Evolutionary conservation across 1,140 invertebrate species (phyloP).

Genomic region (Pemphigus obesinymphae): DNA sequence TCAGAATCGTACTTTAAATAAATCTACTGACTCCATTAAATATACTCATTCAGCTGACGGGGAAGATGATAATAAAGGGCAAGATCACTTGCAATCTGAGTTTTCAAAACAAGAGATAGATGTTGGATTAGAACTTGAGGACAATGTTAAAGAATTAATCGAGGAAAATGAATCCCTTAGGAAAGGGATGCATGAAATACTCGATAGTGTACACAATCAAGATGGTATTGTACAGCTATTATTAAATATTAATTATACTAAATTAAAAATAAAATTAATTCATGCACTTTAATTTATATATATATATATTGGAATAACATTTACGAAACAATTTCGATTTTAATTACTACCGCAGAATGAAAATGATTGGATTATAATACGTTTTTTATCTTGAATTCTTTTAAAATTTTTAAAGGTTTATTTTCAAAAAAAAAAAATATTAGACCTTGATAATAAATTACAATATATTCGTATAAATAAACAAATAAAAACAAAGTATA

Average conservation of each 20-base stretch:
- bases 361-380: too few species aligned
- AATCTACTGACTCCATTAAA: conserved; percentile 2
- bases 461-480: too few species aligned
- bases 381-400: too few species aligned
- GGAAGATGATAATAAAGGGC: background rate
- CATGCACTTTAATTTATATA: too few species aligned
- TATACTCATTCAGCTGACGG: background rate
- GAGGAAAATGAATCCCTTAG: conserved; percentile 69
- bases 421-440: too few species aligned
- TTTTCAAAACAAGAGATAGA: conserved; percentile 14
- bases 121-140: conserved; percentile 47
- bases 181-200: conserved; percentile 64
- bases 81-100: background rate
- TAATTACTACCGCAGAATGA: too few species aligned
- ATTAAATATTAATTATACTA: background rate
- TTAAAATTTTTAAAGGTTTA: too few species aligned
- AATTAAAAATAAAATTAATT: too few species aligned
- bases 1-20: conserved; percentile 18
- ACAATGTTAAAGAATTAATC: conserved; percentile 55
- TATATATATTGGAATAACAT: too few species aligned
- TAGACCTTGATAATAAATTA: too few species aligned
- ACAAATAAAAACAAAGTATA: too few species aligned
- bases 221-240: conserved; percentile 52
- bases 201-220: conserved; percentile 58
- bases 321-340: too few species aligned